Conservation (phyloP, 2,888 invertebrate species). For the Drosophila quinaria region DNA sequence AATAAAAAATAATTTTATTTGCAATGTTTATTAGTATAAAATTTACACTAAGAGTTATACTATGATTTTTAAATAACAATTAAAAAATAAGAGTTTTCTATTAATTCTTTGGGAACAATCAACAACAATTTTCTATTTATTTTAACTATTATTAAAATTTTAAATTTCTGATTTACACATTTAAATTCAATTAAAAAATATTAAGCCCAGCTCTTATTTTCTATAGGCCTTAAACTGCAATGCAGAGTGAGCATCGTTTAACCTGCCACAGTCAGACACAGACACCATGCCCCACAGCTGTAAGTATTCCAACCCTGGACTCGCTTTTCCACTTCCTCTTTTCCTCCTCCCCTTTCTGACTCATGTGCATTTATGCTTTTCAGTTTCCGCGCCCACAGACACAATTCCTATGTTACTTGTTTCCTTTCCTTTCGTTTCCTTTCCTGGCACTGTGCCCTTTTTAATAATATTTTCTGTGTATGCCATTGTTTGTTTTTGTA, state of each 20-base stretch:
- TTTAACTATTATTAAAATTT: too few relatives aligned
- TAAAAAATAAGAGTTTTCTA: too few relatives aligned
- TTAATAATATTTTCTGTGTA: conserved; percentile 50
- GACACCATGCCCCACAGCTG: conserved; percentile 2
- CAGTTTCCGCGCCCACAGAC: conserved; percentile 34
- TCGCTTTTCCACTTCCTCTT: not conserved
- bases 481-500: conserved; percentile 37
- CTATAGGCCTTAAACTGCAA: conserved; percentile 29
- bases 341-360: not conserved
- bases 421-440: conserved; percentile 8
- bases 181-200: not conserved
- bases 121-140: too few relatives aligned
- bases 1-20: too few relatives aligned
- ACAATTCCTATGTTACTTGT: conserved; percentile 34
- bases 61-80: too few relatives aligned
- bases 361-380: conserved; percentile 21
- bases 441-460: conserved; percentile 33
- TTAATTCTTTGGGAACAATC: too few relatives aligned
- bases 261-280: conserved; percentile 36
- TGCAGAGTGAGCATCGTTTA: conserved; percentile 22
- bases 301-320: not conserved
- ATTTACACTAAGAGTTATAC: too few relatives aligned
- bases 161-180: not conserved
- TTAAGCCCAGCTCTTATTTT: conserved; percentile 15
- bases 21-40: too few relatives aligned